Evolutionary conservation across 2,113 vertebrate genomes (phyloP), one percentile per base, ranked within the genome.

Genomic region (Pardalotus punctatus): DNA sequence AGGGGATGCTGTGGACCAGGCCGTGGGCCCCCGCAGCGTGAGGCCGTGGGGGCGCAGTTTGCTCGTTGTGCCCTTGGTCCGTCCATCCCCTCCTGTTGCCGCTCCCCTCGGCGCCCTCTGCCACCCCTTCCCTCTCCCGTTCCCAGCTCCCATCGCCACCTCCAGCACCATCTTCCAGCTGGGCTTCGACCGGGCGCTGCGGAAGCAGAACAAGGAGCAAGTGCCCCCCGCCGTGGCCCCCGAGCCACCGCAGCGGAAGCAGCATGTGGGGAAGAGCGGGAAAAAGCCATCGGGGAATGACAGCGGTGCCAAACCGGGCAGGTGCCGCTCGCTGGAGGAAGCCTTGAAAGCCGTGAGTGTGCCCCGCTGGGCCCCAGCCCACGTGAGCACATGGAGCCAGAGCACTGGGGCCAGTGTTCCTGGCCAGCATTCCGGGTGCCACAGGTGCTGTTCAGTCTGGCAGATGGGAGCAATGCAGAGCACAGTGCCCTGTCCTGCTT

Each of bases 141-240:
- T 27, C 28, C 11, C 56, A 99, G 99, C 94, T 2, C 96, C 98
- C 29, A 93, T 98, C 33, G 97, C 98, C 82, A 97, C 98, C 16
- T 98, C 99, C 0, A 98, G 98, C 94, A 98, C 98, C 9, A 93
- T 99, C 57, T 99, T 96, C 16, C 99, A 99, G 38, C 94, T 96
- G 78, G 97, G 98, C 91, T 98, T 99, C 15, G 99, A 99, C 97
- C 98, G 98, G 94, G 89, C 98, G 18, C 94, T 78, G 48, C 99
- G 98, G 95, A 98, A 98, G 92, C 98, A 98, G 97, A 99, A 99
- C 97, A 99, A 99, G 96, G 99, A 99, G 94, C 99, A 99, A 96
- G 99, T 99, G 16, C 99, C 99, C 5, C 99, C 98, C 4, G 53
- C 70, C 5, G 71, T 97, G 0, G 91, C 92, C 2, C 93, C 86